Conservation (phyloP, 1,140 invertebrate genomes). For the Drosophila nebulosa region DNA sequence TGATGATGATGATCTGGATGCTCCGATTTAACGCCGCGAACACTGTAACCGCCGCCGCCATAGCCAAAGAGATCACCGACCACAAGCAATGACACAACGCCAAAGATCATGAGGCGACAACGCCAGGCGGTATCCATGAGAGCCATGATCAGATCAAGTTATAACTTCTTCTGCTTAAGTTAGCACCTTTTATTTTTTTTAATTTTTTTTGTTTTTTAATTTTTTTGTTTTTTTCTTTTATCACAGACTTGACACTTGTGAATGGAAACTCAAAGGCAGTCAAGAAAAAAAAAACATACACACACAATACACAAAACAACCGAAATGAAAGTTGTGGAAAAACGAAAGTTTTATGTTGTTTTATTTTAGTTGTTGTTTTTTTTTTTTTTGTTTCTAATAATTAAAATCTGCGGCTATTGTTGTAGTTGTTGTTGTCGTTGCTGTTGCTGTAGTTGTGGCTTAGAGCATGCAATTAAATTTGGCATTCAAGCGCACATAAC, state of each 20-base stretch:
- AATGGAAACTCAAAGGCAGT: constrained; percentile 32
- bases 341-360: constrained; percentile 56
- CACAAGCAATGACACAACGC: constrained; percentile 63
- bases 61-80: constrained; percentile 78
- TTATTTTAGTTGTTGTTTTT: neutral
- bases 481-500: constrained; percentile 72
- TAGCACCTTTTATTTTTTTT: constrained; percentile 47
- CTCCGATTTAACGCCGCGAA: constrained; percentile 69
- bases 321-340: constrained; percentile 24
- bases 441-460: neutral
- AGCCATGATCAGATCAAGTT: constrained; percentile 30
- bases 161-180: neutral
- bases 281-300: neutral
- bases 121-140: constrained; percentile 77
- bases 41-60: constrained; percentile 54
- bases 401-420: neutral
- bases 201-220: constrained; percentile 55
- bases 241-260: constrained; percentile 1
- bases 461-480: constrained; percentile 68
- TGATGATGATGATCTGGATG: constrained; percentile 34
- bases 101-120: constrained; percentile 75
- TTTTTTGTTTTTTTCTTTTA: constrained; percentile 49
- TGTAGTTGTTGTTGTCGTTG: neutral
- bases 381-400: constrained; percentile 12
- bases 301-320: neutral